phyloP scores from a whole-genome alignment of 2,113 vertebrate genomes.

The Hirundichthys speculiger region DNA sequence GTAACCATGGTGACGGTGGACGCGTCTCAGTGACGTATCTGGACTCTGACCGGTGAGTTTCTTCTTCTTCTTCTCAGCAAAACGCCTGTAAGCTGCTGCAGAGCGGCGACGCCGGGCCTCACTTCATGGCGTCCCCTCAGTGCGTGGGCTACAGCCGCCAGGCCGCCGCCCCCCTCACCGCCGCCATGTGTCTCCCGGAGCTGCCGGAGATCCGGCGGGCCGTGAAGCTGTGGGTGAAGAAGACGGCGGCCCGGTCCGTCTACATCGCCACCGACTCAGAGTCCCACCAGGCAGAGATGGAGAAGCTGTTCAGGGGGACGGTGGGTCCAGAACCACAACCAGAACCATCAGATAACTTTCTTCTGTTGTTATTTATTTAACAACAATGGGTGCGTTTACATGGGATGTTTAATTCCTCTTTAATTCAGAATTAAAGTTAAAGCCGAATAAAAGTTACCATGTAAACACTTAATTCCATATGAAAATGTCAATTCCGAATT shows the following conservation, averaged over 20 bases:
- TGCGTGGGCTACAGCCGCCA: constrained; percentile 91
- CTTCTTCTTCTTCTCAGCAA: constrained; percentile 84
- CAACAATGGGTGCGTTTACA: too few relatives aligned
- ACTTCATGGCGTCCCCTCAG: constrained; percentile 97
- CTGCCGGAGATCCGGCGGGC: constrained; percentile 89
- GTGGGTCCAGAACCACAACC: constrained; percentile 67
- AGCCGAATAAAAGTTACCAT: too few relatives aligned
- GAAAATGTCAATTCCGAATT: too few relatives aligned
- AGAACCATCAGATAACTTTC: too few relatives aligned
- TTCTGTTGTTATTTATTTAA: too few relatives aligned
- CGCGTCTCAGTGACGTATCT: too few relatives aligned
- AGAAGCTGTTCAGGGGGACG: constrained; percentile 86
- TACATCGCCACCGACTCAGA: constrained; percentile 94
- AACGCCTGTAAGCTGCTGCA: constrained; percentile 92
- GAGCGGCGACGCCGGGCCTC: constrained; percentile 84
- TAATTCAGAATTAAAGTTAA: too few relatives aligned
- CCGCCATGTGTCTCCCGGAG: constrained; percentile 92
- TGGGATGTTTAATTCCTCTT: too few relatives aligned
- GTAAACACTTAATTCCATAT: too few relatives aligned
- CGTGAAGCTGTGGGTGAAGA: constrained; percentile 86
- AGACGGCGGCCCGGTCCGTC: constrained; percentile 82
- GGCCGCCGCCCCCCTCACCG: constrained; percentile 83
- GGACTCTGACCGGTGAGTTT: too few relatives aligned
- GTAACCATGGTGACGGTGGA: too few relatives aligned
- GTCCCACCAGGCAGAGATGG: constrained; percentile 85